Evolutionary conservation across 2,888 invertebrate species (phyloP).

Genomic region (Dicyrtoma fusca): DNA sequence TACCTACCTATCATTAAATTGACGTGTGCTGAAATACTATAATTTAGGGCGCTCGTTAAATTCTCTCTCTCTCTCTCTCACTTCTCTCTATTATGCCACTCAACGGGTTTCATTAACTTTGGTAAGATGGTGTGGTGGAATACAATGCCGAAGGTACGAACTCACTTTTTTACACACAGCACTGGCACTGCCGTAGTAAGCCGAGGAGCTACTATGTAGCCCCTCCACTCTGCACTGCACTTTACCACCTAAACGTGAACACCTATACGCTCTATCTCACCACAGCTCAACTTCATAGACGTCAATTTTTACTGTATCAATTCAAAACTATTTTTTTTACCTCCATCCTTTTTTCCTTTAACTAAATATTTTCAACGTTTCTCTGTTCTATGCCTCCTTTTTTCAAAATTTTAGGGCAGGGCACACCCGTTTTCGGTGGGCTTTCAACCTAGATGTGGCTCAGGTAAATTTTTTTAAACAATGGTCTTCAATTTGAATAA

Average conservation of each 20-base stretch:
- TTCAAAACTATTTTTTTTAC: no score
- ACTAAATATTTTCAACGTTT: background rate
- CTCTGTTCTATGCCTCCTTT: background rate
- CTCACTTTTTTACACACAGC: conserved; percentile 4
- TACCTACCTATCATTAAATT: conserved; percentile 36
- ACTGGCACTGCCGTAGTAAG: background rate
- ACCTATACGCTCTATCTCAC: conserved; percentile 31
- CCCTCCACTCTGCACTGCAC: background rate
- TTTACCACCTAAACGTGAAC: conserved; percentile 16
- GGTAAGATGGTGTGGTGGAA: conserved; percentile 35
- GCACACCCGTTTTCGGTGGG: no score
- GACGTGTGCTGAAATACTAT: conserved; percentile 37
- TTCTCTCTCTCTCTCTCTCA: conserved; percentile 4
- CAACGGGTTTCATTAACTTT: conserved; percentile 38
- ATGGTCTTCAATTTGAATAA: no score
- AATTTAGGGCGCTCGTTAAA: conserved; percentile 23
- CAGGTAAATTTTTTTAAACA: no score
- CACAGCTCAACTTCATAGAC: conserved; percentile 21
- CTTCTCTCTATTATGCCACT: conserved; percentile 23
- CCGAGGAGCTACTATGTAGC: background rate
- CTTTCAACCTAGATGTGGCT: no score
- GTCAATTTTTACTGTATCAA: no score
- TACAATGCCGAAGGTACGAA: conserved; percentile 21
- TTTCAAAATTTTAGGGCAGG: no score
- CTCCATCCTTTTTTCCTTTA: background rate